Evolutionary conservation across 2,797 vertebrate genomes (phyloP).

Genomic region (Xenops minutus): DNA sequence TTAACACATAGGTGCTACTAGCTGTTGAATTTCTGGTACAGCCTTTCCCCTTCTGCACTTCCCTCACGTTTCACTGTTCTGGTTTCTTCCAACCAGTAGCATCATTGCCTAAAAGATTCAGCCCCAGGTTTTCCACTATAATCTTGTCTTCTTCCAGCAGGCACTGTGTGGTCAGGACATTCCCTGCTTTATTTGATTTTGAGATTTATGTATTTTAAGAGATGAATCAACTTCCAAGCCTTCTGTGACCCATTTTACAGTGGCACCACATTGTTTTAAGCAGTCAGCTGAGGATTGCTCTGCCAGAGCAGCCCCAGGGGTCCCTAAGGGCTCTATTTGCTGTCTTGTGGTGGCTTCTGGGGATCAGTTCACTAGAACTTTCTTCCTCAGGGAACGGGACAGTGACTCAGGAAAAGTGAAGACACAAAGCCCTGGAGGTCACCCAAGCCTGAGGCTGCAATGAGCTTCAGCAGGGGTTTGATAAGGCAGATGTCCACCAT

Average conservation of each 20-base stretch:
- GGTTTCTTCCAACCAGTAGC: background rate
- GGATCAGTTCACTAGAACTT: background rate
- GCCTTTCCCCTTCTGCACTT: background rate
- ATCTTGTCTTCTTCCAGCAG: background rate
- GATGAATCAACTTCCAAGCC: background rate
- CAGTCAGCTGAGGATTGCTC: background rate
- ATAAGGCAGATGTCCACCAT: background rate
- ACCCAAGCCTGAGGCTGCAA: background rate
- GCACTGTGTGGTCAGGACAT: background rate
- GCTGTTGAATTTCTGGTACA: background rate
- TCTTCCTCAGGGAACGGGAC: background rate
- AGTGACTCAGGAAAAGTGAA: background rate
- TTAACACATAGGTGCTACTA: accelerated
- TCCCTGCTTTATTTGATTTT: background rate
- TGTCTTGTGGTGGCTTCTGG: background rate
- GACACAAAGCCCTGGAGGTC: background rate
- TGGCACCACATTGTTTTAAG: background rate
- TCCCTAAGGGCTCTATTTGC: background rate
- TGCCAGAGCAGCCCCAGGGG: background rate
- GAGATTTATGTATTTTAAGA: background rate
- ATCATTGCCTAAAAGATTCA: background rate
- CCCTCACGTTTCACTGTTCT: background rate
- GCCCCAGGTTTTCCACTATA: background rate
- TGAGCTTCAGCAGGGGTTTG: background rate
- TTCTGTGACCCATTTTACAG: background rate